Base-by-base conservation (phyloP, 2,797 vertebrate species). In the Arctocebus calabarensis region DNA sequence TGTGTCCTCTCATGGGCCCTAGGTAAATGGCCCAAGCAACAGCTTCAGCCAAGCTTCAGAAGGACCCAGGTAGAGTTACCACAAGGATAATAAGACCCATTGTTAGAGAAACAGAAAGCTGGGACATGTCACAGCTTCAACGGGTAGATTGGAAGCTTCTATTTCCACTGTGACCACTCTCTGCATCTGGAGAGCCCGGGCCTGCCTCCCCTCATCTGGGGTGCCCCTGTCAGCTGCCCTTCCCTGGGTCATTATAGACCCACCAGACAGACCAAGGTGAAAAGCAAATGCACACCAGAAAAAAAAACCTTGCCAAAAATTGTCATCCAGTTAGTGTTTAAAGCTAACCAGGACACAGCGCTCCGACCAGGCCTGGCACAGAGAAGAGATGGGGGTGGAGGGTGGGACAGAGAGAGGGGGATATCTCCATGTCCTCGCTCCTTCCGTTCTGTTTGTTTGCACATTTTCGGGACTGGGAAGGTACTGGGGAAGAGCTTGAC, bases 121-220 rank as follows among this genome's bases (percentile, higher is more conserved):
- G 48, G 61, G 29, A 17, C 0, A 0, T 23, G 48, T 34, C 57
- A 16, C 43, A 17, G 27, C 59, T 83, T 48, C 70, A 0, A 1
- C 0, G 3, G 66, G 19, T 0, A 2, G 2, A 29, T 32, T 0
- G 6, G 20, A 55, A 6, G 4, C 34, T 14, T 37, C 37, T 17
- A 45, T 64, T 52, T 34, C 55, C 82, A 5, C 6, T 4, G 0
- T 19, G 0, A 48, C 64, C 16, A 8, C 32, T 5, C 0, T 25
- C 17, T 84, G 57, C 84, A 55, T 43, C 74, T 3, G n/a, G 85
- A 75, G 32, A 14, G 23, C 5, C 19, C 0, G 11, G 25, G 2
- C 29, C 71, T 68, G 57, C 78, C 74, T 27, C 23, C 1, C 22
- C 8, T 17, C 13, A 23, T 5, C 9, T 7, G 0, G 0, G 0